A percentile compares a stretch with the other conserved stretches of the same genome.
phyloP scores from a whole-genome alignment of 2,113 vertebrate species.

The Spermophilus dauricus region DNA sequence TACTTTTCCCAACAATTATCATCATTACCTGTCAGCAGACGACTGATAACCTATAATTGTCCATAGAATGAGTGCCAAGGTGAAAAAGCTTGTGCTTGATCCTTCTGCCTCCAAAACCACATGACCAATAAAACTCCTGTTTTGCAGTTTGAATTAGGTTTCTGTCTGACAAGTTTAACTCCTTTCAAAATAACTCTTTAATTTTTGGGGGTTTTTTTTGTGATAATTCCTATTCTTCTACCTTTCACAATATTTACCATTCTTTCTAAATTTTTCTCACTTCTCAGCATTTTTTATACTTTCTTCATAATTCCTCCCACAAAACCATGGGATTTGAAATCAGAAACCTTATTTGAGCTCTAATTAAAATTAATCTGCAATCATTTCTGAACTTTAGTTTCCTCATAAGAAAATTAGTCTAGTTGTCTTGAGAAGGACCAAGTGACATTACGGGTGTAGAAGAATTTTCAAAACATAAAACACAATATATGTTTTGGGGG shows the following conservation, averaged over 20 bases:
- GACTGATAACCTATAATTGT: not conserved
- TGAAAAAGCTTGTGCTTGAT: not conserved
- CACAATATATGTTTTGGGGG: not conserved
- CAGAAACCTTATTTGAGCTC: not conserved
- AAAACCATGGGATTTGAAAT: not conserved
- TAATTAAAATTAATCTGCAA: not conserved
- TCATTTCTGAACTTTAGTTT: not conserved
- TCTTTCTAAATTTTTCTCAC: not conserved
- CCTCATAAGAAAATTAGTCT: not conserved
- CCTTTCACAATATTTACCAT: not conserved
- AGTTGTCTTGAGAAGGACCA: not conserved
- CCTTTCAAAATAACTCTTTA: not conserved
- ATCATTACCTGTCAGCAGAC: not conserved
- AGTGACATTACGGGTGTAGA: not conserved
- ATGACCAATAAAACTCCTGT: not conserved
- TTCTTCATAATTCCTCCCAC: not conserved
- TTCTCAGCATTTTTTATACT: not conserved
- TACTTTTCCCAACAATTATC: no score
- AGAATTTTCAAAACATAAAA: not conserved
- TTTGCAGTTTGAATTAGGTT: not conserved
- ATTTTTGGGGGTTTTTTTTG: not conserved
- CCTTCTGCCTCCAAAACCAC: not conserved
- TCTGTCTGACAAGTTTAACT: not conserved
- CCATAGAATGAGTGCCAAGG: not conserved
- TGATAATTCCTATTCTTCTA: accelerated